Percentiles rank a stretch among this genome's conserved stretches.
Conservation (phyloP, 2,797 vertebrate species). For the Silurus aristotelis region DNA sequence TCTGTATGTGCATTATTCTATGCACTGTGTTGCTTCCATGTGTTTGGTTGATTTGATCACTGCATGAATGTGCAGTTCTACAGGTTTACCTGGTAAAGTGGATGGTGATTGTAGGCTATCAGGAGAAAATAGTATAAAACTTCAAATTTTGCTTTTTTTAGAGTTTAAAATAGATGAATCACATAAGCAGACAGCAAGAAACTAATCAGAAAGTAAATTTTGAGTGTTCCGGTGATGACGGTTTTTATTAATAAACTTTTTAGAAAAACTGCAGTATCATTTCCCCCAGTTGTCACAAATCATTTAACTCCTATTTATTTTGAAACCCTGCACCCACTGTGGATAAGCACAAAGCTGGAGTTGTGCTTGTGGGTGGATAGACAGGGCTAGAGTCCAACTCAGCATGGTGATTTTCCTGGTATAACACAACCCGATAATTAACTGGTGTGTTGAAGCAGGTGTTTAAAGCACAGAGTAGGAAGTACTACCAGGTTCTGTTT, state of each 20-base stretch:
- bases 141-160: neutral
- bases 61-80: neutral
- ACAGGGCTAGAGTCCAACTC: slow-evolving; percentile 24
- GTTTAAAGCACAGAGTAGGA: slow-evolving; percentile 22
- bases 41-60: too few species aligned
- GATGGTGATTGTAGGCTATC: neutral
- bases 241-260: neutral
- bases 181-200: neutral
- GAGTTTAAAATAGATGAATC: neutral
- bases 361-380: slow-evolving; percentile 13
- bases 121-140: neutral
- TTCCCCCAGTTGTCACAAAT: neutral
- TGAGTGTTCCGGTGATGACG: neutral
- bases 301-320: neutral
- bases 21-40: too few species aligned
- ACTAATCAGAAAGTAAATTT: neutral
- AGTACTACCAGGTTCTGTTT: slow-evolving; percentile 1
- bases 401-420: slow-evolving; percentile 14
- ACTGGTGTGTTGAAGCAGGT: slow-evolving; percentile 23
- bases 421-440: slow-evolving; percentile 21
- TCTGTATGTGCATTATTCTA: too few species aligned
- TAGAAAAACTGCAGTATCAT: neutral
- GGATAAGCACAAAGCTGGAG: slow-evolving; percentile 4
- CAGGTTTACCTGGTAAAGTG: neutral
- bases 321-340: neutral